Conservation (phyloP, 2,797 vertebrate species). For the Psittacula derbiana region DNA sequence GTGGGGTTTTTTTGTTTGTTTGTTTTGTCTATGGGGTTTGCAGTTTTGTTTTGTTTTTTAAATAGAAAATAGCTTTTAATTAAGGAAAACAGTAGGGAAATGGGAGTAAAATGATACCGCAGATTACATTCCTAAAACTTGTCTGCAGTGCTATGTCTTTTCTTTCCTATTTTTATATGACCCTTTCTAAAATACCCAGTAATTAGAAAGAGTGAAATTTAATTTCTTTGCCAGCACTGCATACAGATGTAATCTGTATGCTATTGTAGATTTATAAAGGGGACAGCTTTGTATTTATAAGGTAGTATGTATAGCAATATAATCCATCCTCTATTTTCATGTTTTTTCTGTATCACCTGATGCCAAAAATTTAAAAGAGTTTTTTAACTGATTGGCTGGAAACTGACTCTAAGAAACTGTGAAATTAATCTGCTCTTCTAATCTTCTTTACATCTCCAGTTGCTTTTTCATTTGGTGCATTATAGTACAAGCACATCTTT, state of each 20-base stretch:
- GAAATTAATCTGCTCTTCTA: neutral
- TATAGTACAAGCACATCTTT: constrained; percentile 2
- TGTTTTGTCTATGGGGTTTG: too few relatives aligned
- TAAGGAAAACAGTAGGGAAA: neutral
- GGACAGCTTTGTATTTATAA: neutral
- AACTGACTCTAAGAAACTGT: neutral
- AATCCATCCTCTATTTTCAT: neutral
- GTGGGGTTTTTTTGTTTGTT: too few relatives aligned
- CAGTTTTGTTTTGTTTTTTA: neutral
- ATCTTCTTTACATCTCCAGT: constrained; percentile 49
- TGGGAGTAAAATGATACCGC: neutral
- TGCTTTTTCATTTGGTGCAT: constrained; percentile 43
- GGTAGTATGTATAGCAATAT: neutral
- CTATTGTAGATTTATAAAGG: neutral
- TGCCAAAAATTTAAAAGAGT: neutral
- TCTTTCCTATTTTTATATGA: neutral
- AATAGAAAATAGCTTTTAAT: neutral
- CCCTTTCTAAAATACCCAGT: neutral
- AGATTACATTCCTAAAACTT: neutral
- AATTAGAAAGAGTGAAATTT: neutral
- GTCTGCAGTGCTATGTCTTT: neutral
- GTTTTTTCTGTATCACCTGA: neutral
- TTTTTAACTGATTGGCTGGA: neutral
- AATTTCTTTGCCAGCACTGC: neutral
- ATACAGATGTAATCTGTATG: neutral